These are phyloP conservation scores for Brachypalpus laphriformis DNA, from an alignment of 2,888 invertebrate genomes.

Conservation along the genomic window DNA sequence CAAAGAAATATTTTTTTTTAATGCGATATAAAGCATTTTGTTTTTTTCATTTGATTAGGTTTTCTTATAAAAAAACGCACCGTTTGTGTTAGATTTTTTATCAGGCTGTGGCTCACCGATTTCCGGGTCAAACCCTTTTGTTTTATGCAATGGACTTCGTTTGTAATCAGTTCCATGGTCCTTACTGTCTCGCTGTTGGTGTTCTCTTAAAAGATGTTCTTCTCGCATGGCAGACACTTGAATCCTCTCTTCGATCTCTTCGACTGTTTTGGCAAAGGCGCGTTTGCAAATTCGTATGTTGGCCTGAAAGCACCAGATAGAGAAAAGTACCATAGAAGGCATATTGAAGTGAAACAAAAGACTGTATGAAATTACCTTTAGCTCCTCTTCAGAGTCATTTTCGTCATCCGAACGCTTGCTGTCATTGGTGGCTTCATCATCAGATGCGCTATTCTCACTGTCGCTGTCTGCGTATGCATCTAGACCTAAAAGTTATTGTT, in stretches of 20 bases:
- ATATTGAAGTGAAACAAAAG: not conserved
- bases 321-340: not conserved
- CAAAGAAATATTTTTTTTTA: constrained; percentile 31
- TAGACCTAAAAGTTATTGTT: constrained; percentile 87
- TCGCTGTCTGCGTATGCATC: constrained; percentile 91
- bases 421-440: constrained; percentile 77
- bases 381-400: constrained; percentile 88
- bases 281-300: constrained; percentile 86
- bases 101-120: constrained; percentile 79
- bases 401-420: constrained; percentile 84
- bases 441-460: constrained; percentile 85
- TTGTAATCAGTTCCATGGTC: constrained; percentile 19
- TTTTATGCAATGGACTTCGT: constrained; percentile 47
- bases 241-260: constrained; percentile 89
- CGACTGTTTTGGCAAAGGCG: constrained; percentile 89
- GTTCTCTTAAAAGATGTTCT: constrained; percentile 70
- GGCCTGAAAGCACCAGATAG: constrained; percentile 82
- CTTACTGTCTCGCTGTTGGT: constrained; percentile 58
- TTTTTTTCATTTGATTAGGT: constrained; percentile 29
- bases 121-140: constrained; percentile 78
- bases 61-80: constrained; percentile 78
- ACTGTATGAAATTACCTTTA: constrained; percentile 84
- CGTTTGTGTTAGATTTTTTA: constrained; percentile 80
- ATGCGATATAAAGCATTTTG: constrained; percentile 53
- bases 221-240: constrained; percentile 85